Conservation (phyloP, 2,888 invertebrate genomes). For the Cylloceria caligata region DNA sequence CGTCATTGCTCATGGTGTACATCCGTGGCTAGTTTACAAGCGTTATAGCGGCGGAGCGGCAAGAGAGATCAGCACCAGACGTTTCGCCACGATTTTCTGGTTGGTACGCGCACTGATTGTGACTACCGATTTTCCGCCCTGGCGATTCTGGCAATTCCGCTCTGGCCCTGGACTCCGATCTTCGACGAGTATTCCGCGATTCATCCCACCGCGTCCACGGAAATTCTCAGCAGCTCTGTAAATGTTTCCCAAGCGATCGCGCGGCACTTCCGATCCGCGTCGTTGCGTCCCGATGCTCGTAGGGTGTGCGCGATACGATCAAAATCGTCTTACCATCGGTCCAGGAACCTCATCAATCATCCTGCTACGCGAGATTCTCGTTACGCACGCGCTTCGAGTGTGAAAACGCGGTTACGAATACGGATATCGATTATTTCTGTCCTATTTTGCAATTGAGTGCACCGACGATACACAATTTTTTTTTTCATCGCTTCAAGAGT, state of each 20-base stretch:
- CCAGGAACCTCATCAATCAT: background rate
- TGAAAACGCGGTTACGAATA: constrained; percentile 30
- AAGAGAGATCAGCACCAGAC: constrained; percentile 64
- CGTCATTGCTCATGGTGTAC: constrained; percentile 68
- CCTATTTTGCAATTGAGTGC: constrained; percentile 3
- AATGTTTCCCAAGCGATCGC: constrained; percentile 71
- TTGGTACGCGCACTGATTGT: constrained; percentile 79
- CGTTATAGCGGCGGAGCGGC: background rate
- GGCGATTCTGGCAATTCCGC: constrained; percentile 72
- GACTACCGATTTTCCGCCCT: constrained; percentile 81
- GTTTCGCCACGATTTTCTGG: constrained; percentile 79
- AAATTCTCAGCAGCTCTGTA: constrained; percentile 66
- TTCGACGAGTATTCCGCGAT: constrained; percentile 39
- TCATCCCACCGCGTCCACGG: constrained; percentile 67
- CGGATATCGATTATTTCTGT: background rate
- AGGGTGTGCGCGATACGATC: background rate
- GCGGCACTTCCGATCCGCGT: constrained; percentile 57
- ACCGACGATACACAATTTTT: constrained; percentile 29
- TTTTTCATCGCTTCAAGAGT: constrained; percentile 12
- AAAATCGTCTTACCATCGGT: background rate
- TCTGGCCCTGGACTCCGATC: constrained; percentile 38
- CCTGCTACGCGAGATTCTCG: background rate
- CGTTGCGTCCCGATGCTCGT: constrained; percentile 49
- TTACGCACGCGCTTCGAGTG: constrained; percentile 45
- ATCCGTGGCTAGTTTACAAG: constrained; percentile 33